Base-by-base conservation (phyloP, 2,888 invertebrate species). In the Plagodis dolabraria region DNA sequence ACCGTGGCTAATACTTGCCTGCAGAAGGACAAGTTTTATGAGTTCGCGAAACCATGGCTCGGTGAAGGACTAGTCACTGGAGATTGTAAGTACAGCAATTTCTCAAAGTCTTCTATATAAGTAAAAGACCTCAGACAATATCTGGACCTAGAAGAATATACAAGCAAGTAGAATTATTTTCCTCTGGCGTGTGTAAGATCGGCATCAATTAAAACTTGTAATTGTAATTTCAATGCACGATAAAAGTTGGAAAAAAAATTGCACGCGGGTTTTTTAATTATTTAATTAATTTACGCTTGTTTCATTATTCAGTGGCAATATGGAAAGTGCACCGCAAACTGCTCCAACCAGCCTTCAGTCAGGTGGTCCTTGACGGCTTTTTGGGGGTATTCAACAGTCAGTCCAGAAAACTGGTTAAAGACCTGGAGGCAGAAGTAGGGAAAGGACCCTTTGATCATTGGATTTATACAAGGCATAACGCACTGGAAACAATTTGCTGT, bases 61-160 rank as follows among this genome's bases (percentile, higher is more conserved):
- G 90, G 90, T 0, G 86, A 91, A 60, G 88, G 90, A 5, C 65
- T 91, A 34, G 82, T 89, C 10, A 89, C 88, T 33, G 87, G 82
- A 11, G 79, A 75, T 54, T 57, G 89, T 89, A 64, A 81, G 80
- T 75, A 47, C n/a, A n/a, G n/a, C n/a, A n/a, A n/a, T n/a, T n/a
- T n/a, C n/a, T n/a, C n/a, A n/a, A n/a, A n/a, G n/a, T n/a, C n/a
- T n/a, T n/a, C n/a, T n/a, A n/a, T n/a, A n/a, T n/a, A n/a, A n/a
- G n/a, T n/a, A n/a, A n/a, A n/a, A n/a, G n/a, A n/a, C n/a, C n/a
- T n/a, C n/a, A n/a, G n/a, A n/a, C n/a, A n/a, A n/a, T n/a, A n/a
- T n/a, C n/a, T n/a, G n/a, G n/a, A n/a, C n/a, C n/a, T n/a, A n/a
- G n/a, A n/a, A n/a, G n/a, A n/a, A n/a, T n/a, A n/a, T n/a, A n/a